Conservation (phyloP, 2,113 vertebrate genomes). For the Epinephelus lanceolatus region DNA sequence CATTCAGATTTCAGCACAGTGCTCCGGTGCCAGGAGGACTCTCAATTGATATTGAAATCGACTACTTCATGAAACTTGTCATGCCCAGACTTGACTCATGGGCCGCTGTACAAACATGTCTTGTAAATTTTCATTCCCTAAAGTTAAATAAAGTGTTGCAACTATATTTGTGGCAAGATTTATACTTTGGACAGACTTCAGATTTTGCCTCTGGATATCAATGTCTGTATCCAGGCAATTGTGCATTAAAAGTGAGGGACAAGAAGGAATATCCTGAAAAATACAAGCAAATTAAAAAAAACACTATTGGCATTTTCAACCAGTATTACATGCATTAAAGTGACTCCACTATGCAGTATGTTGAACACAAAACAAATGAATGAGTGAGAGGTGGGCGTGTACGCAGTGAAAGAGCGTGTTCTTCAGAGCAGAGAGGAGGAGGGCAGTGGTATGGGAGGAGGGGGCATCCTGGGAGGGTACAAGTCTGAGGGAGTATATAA, state of each 20-base stretch:
- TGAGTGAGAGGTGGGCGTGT: conserved; percentile 32
- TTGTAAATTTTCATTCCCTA: neutral
- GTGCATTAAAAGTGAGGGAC: neutral
- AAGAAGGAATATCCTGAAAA: neutral
- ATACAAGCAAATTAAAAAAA: neutral
- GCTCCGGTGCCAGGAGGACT: conserved; percentile 35
- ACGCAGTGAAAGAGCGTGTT: conserved; percentile 31
- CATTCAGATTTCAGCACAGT: neutral
- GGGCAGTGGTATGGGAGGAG: conserved; percentile 40
- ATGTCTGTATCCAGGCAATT: neutral
- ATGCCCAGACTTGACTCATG: conserved; percentile 34
- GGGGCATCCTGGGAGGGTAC: conserved; percentile 56
- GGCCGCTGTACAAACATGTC: conserved; percentile 47
- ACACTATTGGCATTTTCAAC: neutral
- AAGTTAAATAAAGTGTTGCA: neutral
- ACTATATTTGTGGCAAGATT: neutral
- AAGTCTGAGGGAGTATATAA: conserved; percentile 73
- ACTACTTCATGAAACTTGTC: conserved; percentile 32
- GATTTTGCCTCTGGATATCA: neutral
- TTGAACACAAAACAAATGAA: conserved; percentile 35
- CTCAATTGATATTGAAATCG: conserved; percentile 65
- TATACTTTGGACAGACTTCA: neutral
- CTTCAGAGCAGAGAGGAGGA: conserved; percentile 34
- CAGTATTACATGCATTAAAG: neutral
- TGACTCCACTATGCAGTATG: neutral